Percentiles rank a stretch among this genome's conserved stretches.
Conservation (phyloP, 1,140 invertebrate genomes). For the roundworm (Caenorhabditis elegans) region WBcel235 BX284602.5:7099001-7099500, state of each 20-base stretch:
- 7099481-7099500: too few relatives aligned
- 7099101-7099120: background rate
- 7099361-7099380: too few relatives aligned
- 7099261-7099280: background rate
- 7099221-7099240: background rate
- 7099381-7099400: too few relatives aligned
- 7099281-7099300: background rate
- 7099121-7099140: background rate
- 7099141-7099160: background rate
- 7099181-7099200: background rate
- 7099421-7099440: too few relatives aligned
- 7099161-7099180: background rate
- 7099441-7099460: too few relatives aligned
- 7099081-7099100: background rate
- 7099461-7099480: too few relatives aligned
- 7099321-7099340: too few relatives aligned
- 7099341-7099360: too few relatives aligned
- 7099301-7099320: too few relatives aligned
- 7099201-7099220: background rate
- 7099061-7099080: background rate
- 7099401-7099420: too few relatives aligned
- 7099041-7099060: background rate
- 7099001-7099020: background rate
- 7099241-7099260: background rate
- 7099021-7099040: background rate